Evolutionary conservation across 2,888 invertebrate species (phyloP), one percentile per base, ranked within the genome.

Genomic region (Horisme vitalbata): DNA sequence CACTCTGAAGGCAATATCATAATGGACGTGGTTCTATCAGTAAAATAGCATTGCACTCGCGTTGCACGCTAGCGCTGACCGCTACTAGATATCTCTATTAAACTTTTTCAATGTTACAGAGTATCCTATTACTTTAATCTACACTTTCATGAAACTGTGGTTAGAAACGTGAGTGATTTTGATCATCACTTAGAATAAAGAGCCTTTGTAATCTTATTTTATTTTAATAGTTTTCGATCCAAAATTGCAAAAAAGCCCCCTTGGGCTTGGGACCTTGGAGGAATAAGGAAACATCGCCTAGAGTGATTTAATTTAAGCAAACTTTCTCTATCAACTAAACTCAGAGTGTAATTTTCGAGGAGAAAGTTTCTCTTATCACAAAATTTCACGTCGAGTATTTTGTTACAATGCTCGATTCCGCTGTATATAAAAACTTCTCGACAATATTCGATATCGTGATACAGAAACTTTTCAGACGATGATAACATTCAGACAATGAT

Each of bases 341-440:
- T 84, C 82, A 72, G 79, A 73, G 78, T 75, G 79, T 86, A 86
- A 88, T 88, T 88, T 85, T 82, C 74, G 78, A 84, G 71, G 80
- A 71, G 75, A 80, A 85, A 88, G 77, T 87, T 87, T 63, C 74
- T 72, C 83, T 87, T 88, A 88, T 87, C 87, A 83, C 76, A 65
- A 75, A 79, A 85, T 83, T 87, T 79, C 86, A 86, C 85, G 84
- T 85, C 80, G 83, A 82, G 78, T 84, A 79, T 83, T 87, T 83
- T 79, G 83, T 78, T 71, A 73, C 74, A 79, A 79, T 79, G 73
- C 72, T 74, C 74, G 73, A 82, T 83, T 75, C 76, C 80, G 77
- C 71, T 63, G 66, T 41, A 44, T 34, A n/a, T 44, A 28, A 43
- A 36, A 48, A 39, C 30, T 51, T 57, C 60, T 63, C 55, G 52